Conservation (phyloP, 2,797 vertebrate genomes). For the Rhinatrema bivittatum region DNA sequence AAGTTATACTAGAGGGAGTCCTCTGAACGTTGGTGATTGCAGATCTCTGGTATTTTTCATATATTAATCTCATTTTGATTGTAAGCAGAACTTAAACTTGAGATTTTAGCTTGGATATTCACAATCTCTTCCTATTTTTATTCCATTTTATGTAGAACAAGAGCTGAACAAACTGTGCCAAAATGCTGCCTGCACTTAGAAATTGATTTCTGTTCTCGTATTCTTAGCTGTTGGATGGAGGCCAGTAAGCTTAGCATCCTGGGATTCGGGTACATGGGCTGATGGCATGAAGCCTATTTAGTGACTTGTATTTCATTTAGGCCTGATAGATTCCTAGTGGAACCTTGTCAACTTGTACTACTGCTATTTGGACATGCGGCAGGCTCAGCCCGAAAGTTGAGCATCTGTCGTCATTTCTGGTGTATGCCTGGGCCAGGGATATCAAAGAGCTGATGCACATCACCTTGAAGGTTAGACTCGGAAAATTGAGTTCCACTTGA, state of each 20-base stretch:
- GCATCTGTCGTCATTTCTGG: slow-evolving; percentile 13
- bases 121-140: background rate
- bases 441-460: too few relatives aligned
- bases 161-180: slow-evolving; percentile 2
- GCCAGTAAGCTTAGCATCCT: slow-evolving; percentile 15
- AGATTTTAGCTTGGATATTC: too few relatives aligned
- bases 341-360: slow-evolving; percentile 19
- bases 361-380: slow-evolving; percentile 17
- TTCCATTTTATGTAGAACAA: background rate
- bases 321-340: slow-evolving; percentile 14
- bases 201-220: background rate
- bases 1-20: too few relatives aligned
- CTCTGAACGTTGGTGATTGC: too few relatives aligned
- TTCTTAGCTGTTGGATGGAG: slow-evolving; percentile 9
- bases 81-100: too few relatives aligned
- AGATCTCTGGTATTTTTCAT: too few relatives aligned
- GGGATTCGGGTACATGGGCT: background rate
- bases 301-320: slow-evolving; percentile 23
- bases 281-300: slow-evolving; percentile 10
- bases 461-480: too few relatives aligned
- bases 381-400: slow-evolving; percentile 22
- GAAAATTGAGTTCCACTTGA: too few relatives aligned
- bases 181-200: slow-evolving; percentile 4
- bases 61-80: too few relatives aligned
- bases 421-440: slow-evolving; percentile 8